phyloP scores from a whole-genome alignment of 2,888 invertebrate genomes.

The Steinernema scapterisci region DNA sequence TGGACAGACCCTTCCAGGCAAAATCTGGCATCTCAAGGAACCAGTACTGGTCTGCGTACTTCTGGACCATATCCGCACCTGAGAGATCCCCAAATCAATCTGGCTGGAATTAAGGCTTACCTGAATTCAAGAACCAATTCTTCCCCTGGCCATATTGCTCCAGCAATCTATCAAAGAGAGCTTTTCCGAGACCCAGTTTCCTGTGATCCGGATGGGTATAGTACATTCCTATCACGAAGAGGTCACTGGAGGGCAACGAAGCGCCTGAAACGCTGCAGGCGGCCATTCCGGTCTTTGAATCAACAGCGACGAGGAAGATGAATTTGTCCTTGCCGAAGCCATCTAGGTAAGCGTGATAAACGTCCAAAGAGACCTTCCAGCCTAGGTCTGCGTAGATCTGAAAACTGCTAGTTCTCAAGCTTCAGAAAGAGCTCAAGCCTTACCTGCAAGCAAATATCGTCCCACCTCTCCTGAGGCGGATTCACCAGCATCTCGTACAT shows the following conservation, averaged over 20 bases:
- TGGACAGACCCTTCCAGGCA: neutral
- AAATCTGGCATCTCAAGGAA: neutral
- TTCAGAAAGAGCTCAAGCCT: neutral
- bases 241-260: neutral
- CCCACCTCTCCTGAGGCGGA: neutral
- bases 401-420: neutral
- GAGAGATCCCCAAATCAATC: neutral
- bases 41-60: neutral
- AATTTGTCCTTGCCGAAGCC: neutral
- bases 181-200: neutral
- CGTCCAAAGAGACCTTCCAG: neutral
- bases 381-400: neutral
- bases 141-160: neutral
- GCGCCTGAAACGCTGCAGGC: neutral
- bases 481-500: neutral
- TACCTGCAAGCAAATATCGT: neutral
- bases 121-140: neutral
- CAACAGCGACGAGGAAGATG: neutral
- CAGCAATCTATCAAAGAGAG: neutral
- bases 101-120: neutral
- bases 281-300: neutral
- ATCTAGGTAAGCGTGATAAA: neutral
- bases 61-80: neutral
- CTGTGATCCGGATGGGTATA: neutral
- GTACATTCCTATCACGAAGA: neutral